A percentile compares a stretch with the other conserved stretches of the same genome.
phyloP scores from a whole-genome alignment of 92 coral and sea anemone species.

The Phymanthus crucifer region DNA sequence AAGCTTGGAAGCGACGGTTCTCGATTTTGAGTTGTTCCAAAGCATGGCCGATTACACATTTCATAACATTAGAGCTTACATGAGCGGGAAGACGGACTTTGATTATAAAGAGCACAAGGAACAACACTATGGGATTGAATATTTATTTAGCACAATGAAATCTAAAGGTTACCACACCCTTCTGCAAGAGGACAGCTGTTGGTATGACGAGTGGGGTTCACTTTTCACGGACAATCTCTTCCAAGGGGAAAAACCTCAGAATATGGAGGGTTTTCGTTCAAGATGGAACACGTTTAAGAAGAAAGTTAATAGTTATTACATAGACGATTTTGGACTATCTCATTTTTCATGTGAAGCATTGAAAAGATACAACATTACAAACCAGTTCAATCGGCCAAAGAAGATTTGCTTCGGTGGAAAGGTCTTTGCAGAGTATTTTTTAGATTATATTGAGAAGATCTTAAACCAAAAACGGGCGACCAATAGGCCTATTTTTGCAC shows the following conservation, averaged over 20 bases:
- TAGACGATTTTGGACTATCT: constrained; percentile 92
- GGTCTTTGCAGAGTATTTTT: constrained; percentile 72
- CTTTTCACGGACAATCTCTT: constrained; percentile 73
- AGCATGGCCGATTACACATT: constrained; percentile 86
- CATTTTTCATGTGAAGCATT: constrained; percentile 84
- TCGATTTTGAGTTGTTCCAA: constrained; percentile 81
- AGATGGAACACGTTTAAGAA: constrained; percentile 67
- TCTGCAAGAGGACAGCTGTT: constrained; percentile 94
- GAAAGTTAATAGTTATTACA: constrained; percentile 45
- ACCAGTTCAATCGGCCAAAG: constrained; percentile 86
- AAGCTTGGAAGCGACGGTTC: constrained; percentile 60
- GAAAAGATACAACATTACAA: constrained; percentile 73
- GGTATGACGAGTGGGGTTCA: constrained; percentile 97
- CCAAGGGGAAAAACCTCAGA: constrained; percentile 65
- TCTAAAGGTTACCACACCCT: constrained; percentile 74
- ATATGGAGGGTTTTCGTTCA: constrained; percentile 46
- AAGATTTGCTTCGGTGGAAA: constrained; percentile 79
- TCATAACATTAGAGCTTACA: constrained; percentile 77
- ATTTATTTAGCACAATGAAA: constrained; percentile 64
- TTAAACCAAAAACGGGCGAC: constrained; percentile 19
- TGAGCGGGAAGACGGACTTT: constrained; percentile 80
- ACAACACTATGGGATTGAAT: constrained; percentile 72
- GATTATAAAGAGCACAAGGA: constrained; percentile 65
- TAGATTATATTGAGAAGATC: constrained; percentile 63
- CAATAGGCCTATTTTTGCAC: constrained; percentile 49